Percentiles rank a stretch among this genome's conserved stretches.
Evolutionary conservation across 2,888 invertebrate species (phyloP).

Genomic region (Ommatoiulus sabulosus): DNA sequence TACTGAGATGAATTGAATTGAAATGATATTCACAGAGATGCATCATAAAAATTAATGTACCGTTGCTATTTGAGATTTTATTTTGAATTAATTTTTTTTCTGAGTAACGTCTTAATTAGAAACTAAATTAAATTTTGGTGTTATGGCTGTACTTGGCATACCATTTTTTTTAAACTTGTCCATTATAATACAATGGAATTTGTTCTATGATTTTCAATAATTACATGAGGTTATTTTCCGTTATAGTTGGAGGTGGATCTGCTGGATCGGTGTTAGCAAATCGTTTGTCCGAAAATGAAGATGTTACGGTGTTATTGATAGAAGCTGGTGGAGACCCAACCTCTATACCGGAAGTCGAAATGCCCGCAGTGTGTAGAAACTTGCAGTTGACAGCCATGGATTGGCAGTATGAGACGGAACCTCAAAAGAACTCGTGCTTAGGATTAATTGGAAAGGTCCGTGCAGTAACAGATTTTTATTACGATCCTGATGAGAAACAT

Average conservation of each 20-base stretch:
- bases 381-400: constrained; percentile 87
- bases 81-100: too few species aligned
- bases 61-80: too few species aligned
- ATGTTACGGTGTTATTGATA: constrained; percentile 62
- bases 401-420: constrained; percentile 94
- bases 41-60: too few species aligned
- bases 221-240: background rate
- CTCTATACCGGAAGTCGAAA: background rate
- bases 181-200: too few species aligned
- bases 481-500: background rate
- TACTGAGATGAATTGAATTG: too few species aligned
- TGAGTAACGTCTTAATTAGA: too few species aligned
- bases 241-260: constrained; percentile 82
- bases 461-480: background rate
- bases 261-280: constrained; percentile 91
- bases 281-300: constrained; percentile 70
- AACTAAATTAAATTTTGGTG: too few species aligned
- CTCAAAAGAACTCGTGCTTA: constrained; percentile 73
- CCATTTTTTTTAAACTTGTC: too few species aligned
- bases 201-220: background rate
- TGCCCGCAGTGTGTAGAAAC: constrained; percentile 60
- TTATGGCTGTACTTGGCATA: too few species aligned
- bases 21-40: too few species aligned
- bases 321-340: constrained; percentile 62
- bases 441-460: constrained; percentile 54